These are phyloP conservation scores for Decapterus maruadsi DNA, from an alignment of 2,797 vertebrate species.

Conservation along the genomic window DNA sequence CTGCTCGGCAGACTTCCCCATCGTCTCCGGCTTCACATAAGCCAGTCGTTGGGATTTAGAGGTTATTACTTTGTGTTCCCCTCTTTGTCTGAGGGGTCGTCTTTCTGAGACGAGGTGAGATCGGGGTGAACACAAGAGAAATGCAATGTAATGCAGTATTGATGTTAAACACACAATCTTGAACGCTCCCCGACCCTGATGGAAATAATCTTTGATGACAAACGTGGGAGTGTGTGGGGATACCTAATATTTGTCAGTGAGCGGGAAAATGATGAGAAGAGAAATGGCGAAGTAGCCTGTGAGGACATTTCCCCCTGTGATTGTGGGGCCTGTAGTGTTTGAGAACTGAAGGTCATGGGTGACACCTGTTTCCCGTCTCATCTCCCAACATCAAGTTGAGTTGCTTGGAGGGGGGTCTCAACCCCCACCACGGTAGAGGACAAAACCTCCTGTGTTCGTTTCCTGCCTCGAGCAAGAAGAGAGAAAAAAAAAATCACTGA, in stretches of 20 bases:
- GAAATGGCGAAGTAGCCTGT: constrained; percentile 31
- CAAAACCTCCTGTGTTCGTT: constrained; percentile 78
- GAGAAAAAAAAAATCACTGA: constrained; percentile 33
- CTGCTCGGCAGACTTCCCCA: constrained; percentile 73
- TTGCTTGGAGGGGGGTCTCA: constrained; percentile 54
- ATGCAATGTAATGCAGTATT: constrained; percentile 23
- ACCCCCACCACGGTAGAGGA: constrained; percentile 57
- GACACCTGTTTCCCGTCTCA: constrained; percentile 85
- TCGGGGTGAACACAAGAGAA: constrained; percentile 54
- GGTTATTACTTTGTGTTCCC: constrained; percentile 79
- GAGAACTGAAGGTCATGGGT: constrained; percentile 83
- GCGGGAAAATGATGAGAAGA: constrained; percentile 26
- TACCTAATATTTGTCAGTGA: constrained; percentile 49
- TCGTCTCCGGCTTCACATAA: constrained; percentile 86
- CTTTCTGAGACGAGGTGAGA: constrained; percentile 64
- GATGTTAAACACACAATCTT: constrained; percentile 56
- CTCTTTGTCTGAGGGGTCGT: constrained; percentile 75
- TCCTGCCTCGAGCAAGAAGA: constrained; percentile 64
- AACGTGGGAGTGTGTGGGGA: constrained; percentile 53
- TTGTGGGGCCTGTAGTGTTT: constrained; percentile 71
- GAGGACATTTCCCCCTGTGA: constrained; percentile 32
- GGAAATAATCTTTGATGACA: constrained; percentile 63
- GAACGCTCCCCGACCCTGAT: constrained; percentile 27
- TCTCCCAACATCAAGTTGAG: constrained; percentile 80
- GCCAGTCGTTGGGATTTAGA: constrained; percentile 79